These are phyloP conservation scores for Crepidodera aurea DNA, from an alignment of 2,888 invertebrate species.

Conservation along the genomic window DNA sequence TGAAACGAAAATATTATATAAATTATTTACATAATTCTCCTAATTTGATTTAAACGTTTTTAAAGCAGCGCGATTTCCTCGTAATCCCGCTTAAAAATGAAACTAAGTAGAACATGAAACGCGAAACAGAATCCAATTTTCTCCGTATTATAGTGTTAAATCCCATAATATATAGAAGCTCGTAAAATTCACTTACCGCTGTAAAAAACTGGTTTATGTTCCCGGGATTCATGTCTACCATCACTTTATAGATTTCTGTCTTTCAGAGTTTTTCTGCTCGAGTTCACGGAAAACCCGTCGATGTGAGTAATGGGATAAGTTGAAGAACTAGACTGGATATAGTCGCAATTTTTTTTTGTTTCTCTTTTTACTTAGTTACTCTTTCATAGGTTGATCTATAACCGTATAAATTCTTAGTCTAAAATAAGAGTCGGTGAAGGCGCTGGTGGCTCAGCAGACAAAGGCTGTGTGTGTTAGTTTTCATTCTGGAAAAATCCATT, in stretches of 20 bases:
- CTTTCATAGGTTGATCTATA: too few species aligned
- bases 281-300: conserved; percentile 80
- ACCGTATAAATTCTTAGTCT: too few species aligned
- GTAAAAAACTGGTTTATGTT: conserved; percentile 83
- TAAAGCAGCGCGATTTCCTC: not conserved
- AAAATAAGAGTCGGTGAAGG: too few species aligned
- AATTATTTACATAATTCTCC: too few species aligned
- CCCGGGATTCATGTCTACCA: conserved; percentile 86
- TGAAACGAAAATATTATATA: too few species aligned
- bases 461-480: too few species aligned
- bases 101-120: conserved; percentile 6
- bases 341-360: not conserved
- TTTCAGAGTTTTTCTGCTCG: conserved; percentile 70
- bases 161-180: conserved; percentile 9
- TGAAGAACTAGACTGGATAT: not conserved
- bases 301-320: conserved; percentile 64
- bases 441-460: too few species aligned
- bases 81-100: not conserved
- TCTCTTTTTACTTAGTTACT: not conserved
- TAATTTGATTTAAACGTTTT: not conserved
- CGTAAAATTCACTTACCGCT: conserved; percentile 72
- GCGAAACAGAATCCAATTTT: conserved; percentile 16
- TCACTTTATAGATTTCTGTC: conserved; percentile 79
- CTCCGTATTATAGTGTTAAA: conserved; percentile 9
- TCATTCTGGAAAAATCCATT: too few species aligned